phyloP scores from a whole-genome alignment of 2,888 invertebrate genomes.

The Machimus rusticus region DNA sequence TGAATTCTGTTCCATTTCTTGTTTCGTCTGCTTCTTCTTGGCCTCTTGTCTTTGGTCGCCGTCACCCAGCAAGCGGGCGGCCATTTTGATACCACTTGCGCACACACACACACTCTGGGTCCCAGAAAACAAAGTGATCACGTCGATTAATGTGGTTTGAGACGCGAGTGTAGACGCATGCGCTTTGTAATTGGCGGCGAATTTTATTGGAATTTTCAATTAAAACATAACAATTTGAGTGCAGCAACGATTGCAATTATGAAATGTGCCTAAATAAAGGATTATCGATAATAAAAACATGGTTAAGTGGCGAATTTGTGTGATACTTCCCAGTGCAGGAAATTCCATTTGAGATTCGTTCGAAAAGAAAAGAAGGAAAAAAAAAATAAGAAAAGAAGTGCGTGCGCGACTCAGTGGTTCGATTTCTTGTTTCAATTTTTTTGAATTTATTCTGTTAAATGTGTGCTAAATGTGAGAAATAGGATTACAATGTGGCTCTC shows the following conservation, averaged over 20 bases:
- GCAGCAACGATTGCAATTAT: constrained; percentile 1
- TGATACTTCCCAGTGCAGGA: neutral
- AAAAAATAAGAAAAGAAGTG: neutral
- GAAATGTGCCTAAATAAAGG: constrained; percentile 17
- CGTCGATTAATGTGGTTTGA: constrained; percentile 57
- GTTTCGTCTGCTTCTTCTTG: neutral
- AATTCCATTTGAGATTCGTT: constrained; percentile 8
- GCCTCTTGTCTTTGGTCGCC: neutral
- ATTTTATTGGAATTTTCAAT: constrained; percentile 37
- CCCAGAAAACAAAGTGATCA: constrained; percentile 43
- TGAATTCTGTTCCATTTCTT: neutral
- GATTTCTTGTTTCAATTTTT: neutral
- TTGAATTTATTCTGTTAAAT: constrained; percentile 39
- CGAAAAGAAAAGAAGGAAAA: neutral
- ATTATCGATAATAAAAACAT: constrained; percentile 15
- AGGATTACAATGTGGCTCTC: constrained; percentile 57
- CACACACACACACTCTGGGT: neutral
- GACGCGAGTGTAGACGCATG: constrained; percentile 58
- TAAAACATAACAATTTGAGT: neutral
- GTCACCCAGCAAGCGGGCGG: constrained; percentile 33
- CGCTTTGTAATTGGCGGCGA: constrained; percentile 50
- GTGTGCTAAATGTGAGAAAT: constrained; percentile 50
- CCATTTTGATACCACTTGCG: constrained; percentile 42
- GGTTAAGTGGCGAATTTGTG: constrained; percentile 44
- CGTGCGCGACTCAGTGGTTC: constrained; percentile 2